Conservation (phyloP, 2,113 vertebrate species). For the Apteryx mantelli region DNA sequence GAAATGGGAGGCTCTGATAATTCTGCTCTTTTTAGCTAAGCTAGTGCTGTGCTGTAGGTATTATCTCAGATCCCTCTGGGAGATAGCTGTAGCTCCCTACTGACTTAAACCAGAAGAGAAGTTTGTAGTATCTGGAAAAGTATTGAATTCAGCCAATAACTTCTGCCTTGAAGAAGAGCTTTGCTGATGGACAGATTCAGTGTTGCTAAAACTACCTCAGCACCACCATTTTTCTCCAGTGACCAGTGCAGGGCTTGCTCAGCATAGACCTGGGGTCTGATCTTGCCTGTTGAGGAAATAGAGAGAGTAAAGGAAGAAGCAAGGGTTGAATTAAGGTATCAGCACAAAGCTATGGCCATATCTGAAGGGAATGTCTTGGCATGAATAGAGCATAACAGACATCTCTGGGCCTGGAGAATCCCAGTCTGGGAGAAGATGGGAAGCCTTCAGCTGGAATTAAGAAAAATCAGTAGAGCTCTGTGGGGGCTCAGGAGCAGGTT, state of each 20-base stretch:
- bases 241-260: background rate
- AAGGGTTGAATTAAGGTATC: background rate
- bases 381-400: background rate
- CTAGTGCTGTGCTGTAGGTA: background rate
- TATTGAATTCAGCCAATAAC: background rate
- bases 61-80: background rate
- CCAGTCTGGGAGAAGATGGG: background rate
- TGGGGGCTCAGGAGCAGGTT: background rate
- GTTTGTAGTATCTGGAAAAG: background rate
- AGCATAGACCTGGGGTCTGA: background rate
- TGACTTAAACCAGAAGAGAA: background rate
- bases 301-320: background rate
- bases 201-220: background rate
- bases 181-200: background rate
- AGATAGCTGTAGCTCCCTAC: background rate
- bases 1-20: background rate
- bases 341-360: background rate
- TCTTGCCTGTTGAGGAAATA: background rate
- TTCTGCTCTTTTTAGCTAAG: background rate
- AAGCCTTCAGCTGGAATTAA: background rate
- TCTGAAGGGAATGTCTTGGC: background rate
- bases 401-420: background rate
- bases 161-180: background rate
- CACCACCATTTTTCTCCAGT: background rate
- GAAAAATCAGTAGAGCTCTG: background rate